Conservation (phyloP, 2,888 invertebrate species). For the Crepidodera aurea region DNA sequence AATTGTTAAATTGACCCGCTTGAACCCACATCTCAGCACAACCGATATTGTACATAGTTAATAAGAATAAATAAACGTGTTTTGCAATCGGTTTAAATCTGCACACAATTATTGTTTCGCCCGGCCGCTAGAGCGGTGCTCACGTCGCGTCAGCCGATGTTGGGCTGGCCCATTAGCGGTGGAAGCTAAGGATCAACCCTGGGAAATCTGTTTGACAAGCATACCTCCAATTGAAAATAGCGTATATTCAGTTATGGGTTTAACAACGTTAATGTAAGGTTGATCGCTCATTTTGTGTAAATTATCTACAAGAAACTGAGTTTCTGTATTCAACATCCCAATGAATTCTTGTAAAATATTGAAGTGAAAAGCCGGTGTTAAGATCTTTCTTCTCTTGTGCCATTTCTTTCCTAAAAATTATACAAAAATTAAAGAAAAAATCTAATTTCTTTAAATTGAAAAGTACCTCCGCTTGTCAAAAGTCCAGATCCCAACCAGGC, state of each 20-base stretch:
- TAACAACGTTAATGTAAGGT: slow-evolving; percentile 35
- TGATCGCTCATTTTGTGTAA: slow-evolving; percentile 27
- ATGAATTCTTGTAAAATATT: slow-evolving; percentile 43
- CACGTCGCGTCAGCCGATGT: too few species aligned
- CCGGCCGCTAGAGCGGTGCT: too few species aligned
- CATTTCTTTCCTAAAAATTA: slow-evolving; percentile 38
- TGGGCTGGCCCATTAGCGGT: too few species aligned
- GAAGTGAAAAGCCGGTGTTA: slow-evolving; percentile 47
- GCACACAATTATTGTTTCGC: too few species aligned
- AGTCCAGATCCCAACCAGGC: slow-evolving; percentile 43
- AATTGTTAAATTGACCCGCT: too few species aligned
- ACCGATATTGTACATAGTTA: too few species aligned
- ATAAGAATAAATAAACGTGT: too few species aligned
- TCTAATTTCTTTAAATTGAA: not conserved
- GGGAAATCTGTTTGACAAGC: too few species aligned
- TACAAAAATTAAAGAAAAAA: not conserved
- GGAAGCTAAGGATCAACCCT: too few species aligned
- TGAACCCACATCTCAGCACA: too few species aligned
- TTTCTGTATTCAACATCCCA: slow-evolving; percentile 40
- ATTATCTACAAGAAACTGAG: slow-evolving; percentile 34
- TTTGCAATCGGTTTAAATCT: too few species aligned
- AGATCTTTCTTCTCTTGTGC: slow-evolving; percentile 41
- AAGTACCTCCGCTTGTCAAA: slow-evolving; percentile 39
- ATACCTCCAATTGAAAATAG: slow-evolving; percentile 41
- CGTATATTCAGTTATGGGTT: slow-evolving; percentile 41